Evolutionary conservation across 2,888 invertebrate species (phyloP), one percentile per base, ranked within the genome.

Genomic region (Leptothorax acervorum): DNA sequence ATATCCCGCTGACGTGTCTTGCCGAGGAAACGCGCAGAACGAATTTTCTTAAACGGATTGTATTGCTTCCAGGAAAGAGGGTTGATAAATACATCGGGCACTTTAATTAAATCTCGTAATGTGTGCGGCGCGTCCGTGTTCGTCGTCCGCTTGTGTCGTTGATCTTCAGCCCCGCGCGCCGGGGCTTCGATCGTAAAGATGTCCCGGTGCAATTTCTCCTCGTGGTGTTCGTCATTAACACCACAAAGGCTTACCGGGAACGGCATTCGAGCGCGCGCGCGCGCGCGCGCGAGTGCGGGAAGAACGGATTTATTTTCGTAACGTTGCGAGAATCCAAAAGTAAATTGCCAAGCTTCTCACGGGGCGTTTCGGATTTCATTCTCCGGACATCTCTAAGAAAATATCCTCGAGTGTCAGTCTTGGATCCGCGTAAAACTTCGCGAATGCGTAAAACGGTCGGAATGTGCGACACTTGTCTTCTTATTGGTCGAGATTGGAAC

Each of bases 21-120:
- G 57, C 23, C n/a, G 5, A 11, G 42, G 31, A 42, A 79, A 35
- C 12, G 12, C 45, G 45, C 78, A n/a, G 57, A 68, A 45, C 42
- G 55, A 78, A 70, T 70, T 70, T 70, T 68, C 55, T 79, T 70
- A 42, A 55, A 18, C 42, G 51, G n/a, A 79, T 57, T 57, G 57
- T 23, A 35, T 79, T 65, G 45, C 78, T 42, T 55, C 18, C 3
- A 9, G 9, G 42, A 45, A 48, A 15, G 15, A 57, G 70, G 18
- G 45, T 48, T 57, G 78, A 79, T 70, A 79, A 79, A 79, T 70
- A 57, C 57, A 79, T 35, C 76, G 53, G 53, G 39, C 28, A 65
- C 53, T 76, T 70, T 79, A 60, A 79, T 79, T 71, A 70, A 79
- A 70, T 79, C 71, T 35, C 60, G 71, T 35, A 71, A 70, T 60